phyloP scores from a whole-genome alignment of 2,797 vertebrate genomes.

The Columba guinea region DNA sequence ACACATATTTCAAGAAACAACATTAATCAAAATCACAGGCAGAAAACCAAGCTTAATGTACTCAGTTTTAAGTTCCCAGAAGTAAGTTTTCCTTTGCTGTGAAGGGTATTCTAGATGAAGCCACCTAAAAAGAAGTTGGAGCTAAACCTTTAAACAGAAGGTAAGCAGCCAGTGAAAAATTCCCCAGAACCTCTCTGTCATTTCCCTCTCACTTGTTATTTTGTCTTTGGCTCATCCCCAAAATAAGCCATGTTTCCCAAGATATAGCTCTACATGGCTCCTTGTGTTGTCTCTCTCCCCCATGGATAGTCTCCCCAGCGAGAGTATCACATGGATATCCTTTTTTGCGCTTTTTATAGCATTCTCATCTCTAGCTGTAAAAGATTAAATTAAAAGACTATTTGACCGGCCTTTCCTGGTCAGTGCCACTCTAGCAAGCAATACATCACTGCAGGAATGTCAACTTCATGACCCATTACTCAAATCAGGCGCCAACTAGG shows the following conservation, averaged over 20 bases:
- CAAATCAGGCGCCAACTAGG: slow-evolving; percentile 35
- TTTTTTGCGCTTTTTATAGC: background rate
- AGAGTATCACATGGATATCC: slow-evolving; percentile 34
- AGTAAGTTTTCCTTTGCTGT: background rate
- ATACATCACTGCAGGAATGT: slow-evolving; percentile 50
- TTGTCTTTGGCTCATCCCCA: slow-evolving; percentile 24
- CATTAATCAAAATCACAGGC: slow-evolving; percentile 19
- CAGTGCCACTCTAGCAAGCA: slow-evolving; percentile 41
- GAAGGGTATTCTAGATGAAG: background rate
- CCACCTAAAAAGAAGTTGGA: background rate
- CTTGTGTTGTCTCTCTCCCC: background rate
- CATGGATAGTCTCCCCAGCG: background rate
- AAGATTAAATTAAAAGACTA: slow-evolving; percentile 53
- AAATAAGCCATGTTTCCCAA: slow-evolving; percentile 48
- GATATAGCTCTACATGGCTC: slow-evolving; percentile 25
- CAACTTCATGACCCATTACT: slow-evolving; percentile 58
- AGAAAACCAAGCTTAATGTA: background rate
- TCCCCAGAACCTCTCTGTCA: background rate
- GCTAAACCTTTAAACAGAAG: background rate
- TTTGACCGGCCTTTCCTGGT: slow-evolving; percentile 50
- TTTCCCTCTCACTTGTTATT: slow-evolving; percentile 38
- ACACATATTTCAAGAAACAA: background rate
- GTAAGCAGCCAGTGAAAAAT: slow-evolving; percentile 26
- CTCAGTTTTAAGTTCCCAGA: background rate
- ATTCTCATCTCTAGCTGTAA: slow-evolving; percentile 21